A percentile compares a stretch with the other conserved stretches of the same genome.
phyloP scores from a whole-genome alignment of 2,888 invertebrate genomes.

The Mimas tiliae region DNA sequence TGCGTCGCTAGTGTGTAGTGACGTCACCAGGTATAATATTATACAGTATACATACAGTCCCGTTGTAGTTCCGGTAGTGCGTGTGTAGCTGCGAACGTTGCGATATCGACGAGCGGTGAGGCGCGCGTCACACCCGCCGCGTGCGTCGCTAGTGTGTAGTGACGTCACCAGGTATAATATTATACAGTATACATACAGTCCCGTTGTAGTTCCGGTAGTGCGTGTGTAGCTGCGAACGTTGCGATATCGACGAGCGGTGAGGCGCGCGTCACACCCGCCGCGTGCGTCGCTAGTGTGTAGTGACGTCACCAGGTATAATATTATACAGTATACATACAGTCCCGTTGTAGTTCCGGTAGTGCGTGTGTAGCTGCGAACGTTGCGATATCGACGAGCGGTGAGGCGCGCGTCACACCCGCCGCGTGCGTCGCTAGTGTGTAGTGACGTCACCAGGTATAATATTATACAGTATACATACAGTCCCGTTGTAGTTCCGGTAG shows the following conservation, averaged over 20 bases:
- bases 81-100: conserved; percentile 94
- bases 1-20: conserved; percentile 96
- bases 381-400: conserved; percentile 93
- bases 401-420: conserved; percentile 96
- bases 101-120: conserved; percentile 94
- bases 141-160: conserved; percentile 95
- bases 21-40: conserved; percentile 98
- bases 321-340: too few species aligned
- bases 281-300: conserved; percentile 96
- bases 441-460: conserved; percentile 98
- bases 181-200: too few species aligned
- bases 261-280: conserved; percentile 95
- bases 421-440: conserved; percentile 96
- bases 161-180: conserved; percentile 99
- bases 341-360: conserved; percentile 89
- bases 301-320: conserved; percentile 98
- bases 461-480: too few species aligned
- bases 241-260: conserved; percentile 95
- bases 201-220: conserved; percentile 90
- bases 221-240: conserved; percentile 94
- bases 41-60: too few species aligned
- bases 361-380: conserved; percentile 96
- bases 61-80: conserved; percentile 91
- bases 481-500: conserved; percentile 90
- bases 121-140: conserved; percentile 96